Base-by-base conservation (phyloP, 2,797 vertebrate genomes). In the Coregonus suidteri region DNA sequence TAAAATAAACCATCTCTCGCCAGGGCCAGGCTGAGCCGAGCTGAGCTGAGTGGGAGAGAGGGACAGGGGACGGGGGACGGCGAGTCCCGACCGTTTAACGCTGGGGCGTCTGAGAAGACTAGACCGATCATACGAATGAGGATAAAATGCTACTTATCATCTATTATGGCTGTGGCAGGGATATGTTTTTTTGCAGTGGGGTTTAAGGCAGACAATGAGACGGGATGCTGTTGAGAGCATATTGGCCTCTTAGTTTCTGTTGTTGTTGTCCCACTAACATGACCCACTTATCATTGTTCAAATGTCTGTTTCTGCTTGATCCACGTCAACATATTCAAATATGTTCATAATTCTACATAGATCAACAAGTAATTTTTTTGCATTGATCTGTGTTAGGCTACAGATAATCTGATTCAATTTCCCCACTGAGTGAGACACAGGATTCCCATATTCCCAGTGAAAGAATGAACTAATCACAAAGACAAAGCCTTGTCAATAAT, bases 1-100 rank as follows among this genome's bases (percentile, higher is more conserved):
- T 95, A 95, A 95, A 95, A 95, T 95, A 94, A 95, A 94, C 94
- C 94, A 95, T 92, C 91, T 92, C 90, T 87, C 89, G 92, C 90
- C 92, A 93, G 91, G 95, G 93, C 4, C 1, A 37, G 34, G 41
- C 59, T n/a, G 65, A 54, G 47, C 7, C 4, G 35, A 34, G 41
- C n/a, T 3, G 41, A 47, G 41, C 41, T 31, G 56, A 65, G 56
- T 47, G 75, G 35, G 51, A 77, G 34, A 53, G 31, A 34, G 52
- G n/a, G 52, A 76, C 30, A 67, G 41, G 18, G 41, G 52, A 11
- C 30, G 6, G 25, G 37, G 37, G 37, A 47, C 41, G 9, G 41
- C 9, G 41, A 47, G 75, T 93, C 91, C 90, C 88, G 89, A 87
- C 88, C 87, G 87, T 90, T 91, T 82, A 84, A 86, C 81, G 77